Evolutionary conservation across 2,113 vertebrate species (phyloP), one percentile per base, ranked within the genome.

Genomic region (Xiphophorus couchianus): DNA sequence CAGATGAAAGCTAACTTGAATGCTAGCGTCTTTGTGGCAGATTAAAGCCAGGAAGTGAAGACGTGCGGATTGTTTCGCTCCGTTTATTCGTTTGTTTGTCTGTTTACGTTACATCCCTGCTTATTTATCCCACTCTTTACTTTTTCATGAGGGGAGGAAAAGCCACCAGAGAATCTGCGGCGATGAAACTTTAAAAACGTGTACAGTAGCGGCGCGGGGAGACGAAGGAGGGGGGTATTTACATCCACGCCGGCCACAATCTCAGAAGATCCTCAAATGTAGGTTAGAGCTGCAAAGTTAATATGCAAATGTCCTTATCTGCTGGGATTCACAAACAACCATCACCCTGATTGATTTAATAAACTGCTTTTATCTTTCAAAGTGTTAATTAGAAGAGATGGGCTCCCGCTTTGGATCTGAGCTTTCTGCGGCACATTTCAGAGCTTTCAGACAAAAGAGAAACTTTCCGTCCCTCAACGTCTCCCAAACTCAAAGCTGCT

Each of bases 251-350:
- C 91, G 95, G 95, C 94, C 95, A 95, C 94, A 92, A 95, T 97
- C 92, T 93, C 91, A 82, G 94, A 96, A 97, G 96, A 97, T 95
- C 93, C 95, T 94, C 94, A 94, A 96, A 99, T 98, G 97, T 98
- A 96, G 97, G 98, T 98, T 98, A 97, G 95, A 96, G 95, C 95
- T 93, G 96, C 96, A 95, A 96, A 96, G 96, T 96, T 95, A 97
- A 97, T 96, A 98, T 99, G 98, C 97, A 98, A 98, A 98, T 97
- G 94, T 94, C 92, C 96, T 98, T 97, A 98, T 99, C 97, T 98
- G 96, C 96, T 92, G 96, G 96, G 96, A 97, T 95, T 97, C 97
- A 98, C 96, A 98, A 98, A 98, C 96, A 97, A 96, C 95, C 96
- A 93, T 96, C 96, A 96, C 96, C 96, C 96, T 97, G 97, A 98